Evolutionary conservation across 2,888 invertebrate genomes (phyloP).

Genomic region (Hymenopus coronatus): DNA sequence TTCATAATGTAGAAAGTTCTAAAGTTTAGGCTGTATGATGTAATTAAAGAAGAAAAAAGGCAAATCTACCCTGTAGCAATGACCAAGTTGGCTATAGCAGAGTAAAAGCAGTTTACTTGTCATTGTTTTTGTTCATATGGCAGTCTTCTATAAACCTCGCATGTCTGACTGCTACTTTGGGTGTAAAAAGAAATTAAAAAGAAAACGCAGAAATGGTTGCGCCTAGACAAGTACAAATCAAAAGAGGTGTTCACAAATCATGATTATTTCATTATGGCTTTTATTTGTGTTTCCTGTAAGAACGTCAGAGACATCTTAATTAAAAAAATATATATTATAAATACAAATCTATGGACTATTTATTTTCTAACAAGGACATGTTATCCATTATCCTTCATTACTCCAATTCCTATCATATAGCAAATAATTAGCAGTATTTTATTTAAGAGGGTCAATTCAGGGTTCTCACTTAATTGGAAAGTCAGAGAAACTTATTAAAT

Average conservation of each 20-base stretch:
- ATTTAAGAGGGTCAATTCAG: no score
- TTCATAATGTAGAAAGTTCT: not conserved
- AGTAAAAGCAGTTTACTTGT: not conserved
- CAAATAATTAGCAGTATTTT: no score
- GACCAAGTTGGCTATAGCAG: not conserved
- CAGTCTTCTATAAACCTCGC: slow-evolving; percentile 13
- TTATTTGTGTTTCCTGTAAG: slow-evolving; percentile 18
- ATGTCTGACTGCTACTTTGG: slow-evolving; percentile 17
- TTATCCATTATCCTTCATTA: not conserved
- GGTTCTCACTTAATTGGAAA: no score
- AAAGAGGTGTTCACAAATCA: slow-evolving; percentile 19
- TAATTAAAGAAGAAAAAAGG: not conserved
- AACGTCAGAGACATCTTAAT: slow-evolving; percentile 19
- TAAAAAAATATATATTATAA: slow-evolving; percentile 10
- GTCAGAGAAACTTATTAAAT: no score
- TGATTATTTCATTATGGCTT: slow-evolving; percentile 17
- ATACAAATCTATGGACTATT: not conserved
- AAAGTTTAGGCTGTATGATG: not conserved
- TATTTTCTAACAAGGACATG: not conserved
- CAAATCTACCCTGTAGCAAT: not conserved
- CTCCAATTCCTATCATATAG: no score
- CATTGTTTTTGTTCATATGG: not conserved
- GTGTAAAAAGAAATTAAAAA: not conserved
- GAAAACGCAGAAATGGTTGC: slow-evolving; percentile 14
- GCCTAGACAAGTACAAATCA: slow-evolving; percentile 21